Percentiles rank a stretch among this genome's conserved stretches.
phyloP scores from a whole-genome alignment of 2,113 vertebrate species.

The Miniopterus natalensis region DNA sequence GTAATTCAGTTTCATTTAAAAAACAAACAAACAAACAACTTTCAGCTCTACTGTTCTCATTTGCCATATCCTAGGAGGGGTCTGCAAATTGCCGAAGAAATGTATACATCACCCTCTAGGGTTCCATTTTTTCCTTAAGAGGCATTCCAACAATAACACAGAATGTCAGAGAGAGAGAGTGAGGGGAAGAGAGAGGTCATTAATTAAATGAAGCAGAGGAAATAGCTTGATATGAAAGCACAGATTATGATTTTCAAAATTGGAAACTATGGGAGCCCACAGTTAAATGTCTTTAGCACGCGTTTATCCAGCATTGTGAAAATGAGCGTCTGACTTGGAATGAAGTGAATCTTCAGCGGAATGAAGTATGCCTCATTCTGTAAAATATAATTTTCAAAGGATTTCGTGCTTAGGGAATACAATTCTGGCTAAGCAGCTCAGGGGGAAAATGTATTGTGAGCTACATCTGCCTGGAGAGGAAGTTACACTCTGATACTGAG shows the following conservation, averaged over 20 bases:
- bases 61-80: background rate
- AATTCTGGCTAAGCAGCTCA: background rate
- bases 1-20: background rate
- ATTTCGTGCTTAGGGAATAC: background rate
- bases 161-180: background rate
- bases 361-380: constrained; percentile 11
- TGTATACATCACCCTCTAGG: background rate
- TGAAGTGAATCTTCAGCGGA: background rate
- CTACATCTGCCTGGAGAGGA: background rate
- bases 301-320: constrained; percentile 21
- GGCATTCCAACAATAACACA: background rate
- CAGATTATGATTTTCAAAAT: constrained; percentile 7
- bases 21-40: background rate
- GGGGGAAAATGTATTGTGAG: background rate
- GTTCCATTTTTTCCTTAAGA: background rate
- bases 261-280: background rate
- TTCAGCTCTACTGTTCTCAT: background rate
- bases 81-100: constrained; percentile 10
- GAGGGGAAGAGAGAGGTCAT: background rate
- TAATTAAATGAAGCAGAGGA: constrained; percentile 47
- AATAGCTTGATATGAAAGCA: constrained; percentile 29
- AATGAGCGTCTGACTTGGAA: constrained; percentile 37
- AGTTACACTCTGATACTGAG: background rate
- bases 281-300: background rate
- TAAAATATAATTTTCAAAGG: constrained; percentile 47